Conservation (phyloP, 1,140 invertebrate species). For the Nixonia krombeini region DNA sequence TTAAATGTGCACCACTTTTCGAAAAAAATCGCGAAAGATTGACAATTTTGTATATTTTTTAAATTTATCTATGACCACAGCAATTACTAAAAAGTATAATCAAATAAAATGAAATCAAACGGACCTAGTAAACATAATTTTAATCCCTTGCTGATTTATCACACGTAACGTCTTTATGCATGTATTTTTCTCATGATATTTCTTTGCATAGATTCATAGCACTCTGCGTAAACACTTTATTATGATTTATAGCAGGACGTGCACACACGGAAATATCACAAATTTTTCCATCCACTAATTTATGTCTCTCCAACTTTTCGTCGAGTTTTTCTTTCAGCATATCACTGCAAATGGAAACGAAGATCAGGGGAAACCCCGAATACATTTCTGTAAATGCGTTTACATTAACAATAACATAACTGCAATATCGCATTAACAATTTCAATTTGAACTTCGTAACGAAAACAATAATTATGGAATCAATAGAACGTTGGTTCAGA, state of each 20-base stretch:
- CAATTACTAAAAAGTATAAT: too few species aligned
- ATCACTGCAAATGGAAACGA: slow-evolving; percentile 18
- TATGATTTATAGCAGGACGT: slow-evolving; percentile 11
- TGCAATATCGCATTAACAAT: too few species aligned
- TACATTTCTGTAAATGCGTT: slow-evolving; percentile 12
- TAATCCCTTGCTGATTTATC: not conserved
- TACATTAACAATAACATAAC: not conserved
- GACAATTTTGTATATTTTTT: slow-evolving; percentile 1
- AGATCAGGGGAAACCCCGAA: slow-evolving; percentile 53
- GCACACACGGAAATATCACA: slow-evolving; percentile 25
- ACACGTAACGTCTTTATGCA: not conserved
- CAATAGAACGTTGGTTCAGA: too few species aligned
- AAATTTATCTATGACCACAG: not conserved
- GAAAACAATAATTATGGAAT: too few species aligned
- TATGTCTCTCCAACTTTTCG: slow-evolving; percentile 44
- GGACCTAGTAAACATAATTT: too few species aligned
- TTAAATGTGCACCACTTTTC: slow-evolving; percentile 15
- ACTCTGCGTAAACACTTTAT: slow-evolving; percentile 13
- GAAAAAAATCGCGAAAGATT: slow-evolving; percentile 7
- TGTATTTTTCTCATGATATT: slow-evolving; percentile 3
- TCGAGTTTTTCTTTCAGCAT: slow-evolving; percentile 6
- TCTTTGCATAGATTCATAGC: slow-evolving; percentile 6
- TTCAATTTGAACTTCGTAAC: too few species aligned
- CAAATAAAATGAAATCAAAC: too few species aligned
- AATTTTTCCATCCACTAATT: slow-evolving; percentile 48